These are phyloP conservation scores for Crocidura indochinensis DNA, from an alignment of 2,797 vertebrate genomes.

Conservation along the genomic window DNA sequence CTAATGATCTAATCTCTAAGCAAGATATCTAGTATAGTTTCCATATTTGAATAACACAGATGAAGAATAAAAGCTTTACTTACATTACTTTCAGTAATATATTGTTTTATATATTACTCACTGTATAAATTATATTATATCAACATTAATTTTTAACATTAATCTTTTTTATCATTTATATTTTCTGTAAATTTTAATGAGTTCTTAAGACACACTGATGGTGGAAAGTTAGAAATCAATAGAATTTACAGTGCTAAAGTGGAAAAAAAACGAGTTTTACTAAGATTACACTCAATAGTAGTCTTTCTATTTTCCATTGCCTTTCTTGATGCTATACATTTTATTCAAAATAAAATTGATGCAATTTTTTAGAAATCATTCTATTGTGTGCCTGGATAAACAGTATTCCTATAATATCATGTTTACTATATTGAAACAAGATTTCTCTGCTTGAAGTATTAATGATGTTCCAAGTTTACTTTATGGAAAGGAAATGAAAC, in stretches of 20 bases:
- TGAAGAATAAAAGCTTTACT: neutral
- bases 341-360: constrained; percentile 4
- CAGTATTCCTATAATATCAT: neutral
- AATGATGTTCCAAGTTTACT: constrained; percentile 29
- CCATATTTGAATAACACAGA: neutral
- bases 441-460: constrained; percentile 3
- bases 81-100: neutral
- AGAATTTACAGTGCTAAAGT: neutral
- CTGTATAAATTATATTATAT: too few species aligned
- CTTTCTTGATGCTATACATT: neutral
- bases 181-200: too few species aligned
- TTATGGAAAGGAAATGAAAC: constrained; percentile 5
- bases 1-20: too few species aligned
- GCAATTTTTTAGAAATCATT: neutral
- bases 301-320: neutral
- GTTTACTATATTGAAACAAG: constrained; percentile 24
- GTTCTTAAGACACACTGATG: too few species aligned
- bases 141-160: too few species aligned
- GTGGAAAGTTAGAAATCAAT: too few species aligned
- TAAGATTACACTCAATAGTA: neutral
- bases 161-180: too few species aligned
- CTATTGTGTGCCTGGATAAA: neutral
- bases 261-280: neutral
- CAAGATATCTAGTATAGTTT: neutral
- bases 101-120: neutral